Evolutionary conservation across 2,113 vertebrate species (phyloP), one percentile per base, ranked within the genome.

Genomic region (Poecilia latipinna): DNA sequence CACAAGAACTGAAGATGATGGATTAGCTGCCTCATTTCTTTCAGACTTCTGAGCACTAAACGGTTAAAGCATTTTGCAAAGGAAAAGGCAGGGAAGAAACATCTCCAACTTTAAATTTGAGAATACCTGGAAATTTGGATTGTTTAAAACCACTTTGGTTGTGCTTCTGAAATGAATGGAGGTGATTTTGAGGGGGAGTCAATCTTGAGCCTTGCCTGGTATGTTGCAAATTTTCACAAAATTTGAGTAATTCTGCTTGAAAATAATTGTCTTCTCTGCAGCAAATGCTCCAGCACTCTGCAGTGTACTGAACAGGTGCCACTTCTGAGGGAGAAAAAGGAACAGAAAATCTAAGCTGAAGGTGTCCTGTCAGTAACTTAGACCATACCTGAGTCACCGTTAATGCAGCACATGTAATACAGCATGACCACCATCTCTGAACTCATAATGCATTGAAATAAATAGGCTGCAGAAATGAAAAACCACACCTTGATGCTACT

Each of bases 71-170:
- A n/a, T 31, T 37, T 65, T 29, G 24, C 32, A 1, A 33, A 33
- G 32, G 32, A 33, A 7, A 33, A 8, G 32, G 32, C 4, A 32
- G 32, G 32, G 29, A 29, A 29, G 33, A 8, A 8, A 8, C 33
- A 35, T 35, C 33, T 8, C 33, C 8, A 35, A 35, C 33, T 35
- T 35, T 35, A 35, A 8, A 35, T 35, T 35, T 35, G 33, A 79
- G 61, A 3, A 10, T 44, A 64, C 76, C 72, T 60, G 64, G 17
- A 64, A 71, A 68, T 17, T 35, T 4, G 61, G 72, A 79, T 83
- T 61, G 70, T 80, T 77, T 62, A 74, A 76, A 79, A 13, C 8
- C 29, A 44, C 29, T 69, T 65, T 78, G 32, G 42, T 37, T 70
- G 35, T 80, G 62, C 35, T 66, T 72, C 66, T 35, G n/a, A 79